Evolutionary conservation across 2,113 vertebrate genomes (phyloP), one percentile per base, ranked within the genome.

Genomic region (Scytalopus superciliaris): DNA sequence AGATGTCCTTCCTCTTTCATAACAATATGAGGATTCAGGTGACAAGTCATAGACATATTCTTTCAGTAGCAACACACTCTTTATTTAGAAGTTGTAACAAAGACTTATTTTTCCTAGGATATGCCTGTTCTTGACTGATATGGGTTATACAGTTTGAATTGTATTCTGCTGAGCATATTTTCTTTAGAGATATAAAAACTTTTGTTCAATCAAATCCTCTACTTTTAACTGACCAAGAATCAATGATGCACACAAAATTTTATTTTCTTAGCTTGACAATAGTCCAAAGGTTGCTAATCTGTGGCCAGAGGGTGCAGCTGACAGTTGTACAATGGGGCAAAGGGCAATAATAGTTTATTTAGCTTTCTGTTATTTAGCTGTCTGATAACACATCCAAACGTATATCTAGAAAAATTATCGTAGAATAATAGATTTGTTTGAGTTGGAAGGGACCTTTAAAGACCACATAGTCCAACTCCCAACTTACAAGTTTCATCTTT

Each of bases 1-100:
- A 87, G 9, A 53, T n/a, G 27, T 39, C 47, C 31, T 85, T 84
- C 87, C 40, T 56, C 4, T 64, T 95, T 91, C 74, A 80, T 45
- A 40, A 53, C 44, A 93, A 66, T 78, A 68, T 47, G 33, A 87
- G 28, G 25, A 89, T 77, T 56, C 89, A 92, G 78, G 68, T 89
- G 68, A 60, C 89, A 95, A 95, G 74, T 57, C 66, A 87, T 12
- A 9, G 75, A 97, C 94, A 67, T 87, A 81, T 47, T 90, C 81
- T 96, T 94, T 72, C 87, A 90, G 76, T 17, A 57, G 30, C 31
- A 94, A 89, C 67, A 89, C 67, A 74, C 6, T 52, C 35, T 42
- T 78, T 90, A 63, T 64, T 75, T 39, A 76, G 77, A 95, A 97
- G 87, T 90, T 97, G 73, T 62, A 84, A 47, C 25, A n/a, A 91